These are phyloP conservation scores for Liodrosophila aerea DNA, from an alignment of 2,888 invertebrate species.

Conservation along the genomic window DNA sequence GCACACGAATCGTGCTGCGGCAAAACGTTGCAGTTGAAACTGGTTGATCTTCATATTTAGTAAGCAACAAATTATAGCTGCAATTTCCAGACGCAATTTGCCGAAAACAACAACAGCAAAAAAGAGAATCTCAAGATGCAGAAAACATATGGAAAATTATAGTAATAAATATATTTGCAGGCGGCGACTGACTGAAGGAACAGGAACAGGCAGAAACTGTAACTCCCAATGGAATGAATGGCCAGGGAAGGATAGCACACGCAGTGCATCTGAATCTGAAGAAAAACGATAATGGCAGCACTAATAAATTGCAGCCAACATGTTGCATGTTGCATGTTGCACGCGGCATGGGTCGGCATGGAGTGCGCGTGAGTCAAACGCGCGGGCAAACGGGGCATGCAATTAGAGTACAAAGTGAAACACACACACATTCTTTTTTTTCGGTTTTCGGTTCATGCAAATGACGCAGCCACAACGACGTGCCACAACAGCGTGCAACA, in stretches of 20 bases:
- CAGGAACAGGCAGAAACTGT: constrained; percentile 41
- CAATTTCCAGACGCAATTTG: constrained; percentile 75
- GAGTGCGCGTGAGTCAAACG: constrained; percentile 59
- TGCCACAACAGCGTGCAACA: constrained; percentile 23
- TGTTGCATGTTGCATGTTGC: constrained; percentile 76
- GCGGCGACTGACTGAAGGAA: constrained; percentile 16
- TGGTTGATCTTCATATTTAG: constrained; percentile 75
- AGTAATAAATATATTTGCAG: constrained; percentile 72
- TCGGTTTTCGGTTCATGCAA: constrained; percentile 28
- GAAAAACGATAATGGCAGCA: constrained; percentile 78
- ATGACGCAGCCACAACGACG: constrained; percentile 51
- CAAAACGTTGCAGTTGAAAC: constrained; percentile 6
- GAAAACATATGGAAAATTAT: constrained; percentile 77
- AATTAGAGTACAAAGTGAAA: constrained; percentile 63
- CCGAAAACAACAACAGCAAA: constrained; percentile 55
- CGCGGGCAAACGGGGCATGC: constrained; percentile 56
- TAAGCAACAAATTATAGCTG: constrained; percentile 71
- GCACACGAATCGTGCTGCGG: constrained; percentile 31
- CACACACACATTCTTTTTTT: constrained; percentile 31
- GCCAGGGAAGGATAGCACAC: not conserved
- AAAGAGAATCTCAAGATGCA: constrained; percentile 52
- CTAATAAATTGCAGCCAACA: constrained; percentile 78
- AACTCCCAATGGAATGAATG: not conserved
- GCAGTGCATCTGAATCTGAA: constrained; percentile 67
- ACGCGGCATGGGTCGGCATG: constrained; percentile 52